A percentile compares a stretch with the other conserved stretches of the same genome.
These are phyloP conservation scores for Caligus rogercresseyi DNA, from an alignment of 1,140 invertebrate species.

Conservation along the genomic window DNA sequence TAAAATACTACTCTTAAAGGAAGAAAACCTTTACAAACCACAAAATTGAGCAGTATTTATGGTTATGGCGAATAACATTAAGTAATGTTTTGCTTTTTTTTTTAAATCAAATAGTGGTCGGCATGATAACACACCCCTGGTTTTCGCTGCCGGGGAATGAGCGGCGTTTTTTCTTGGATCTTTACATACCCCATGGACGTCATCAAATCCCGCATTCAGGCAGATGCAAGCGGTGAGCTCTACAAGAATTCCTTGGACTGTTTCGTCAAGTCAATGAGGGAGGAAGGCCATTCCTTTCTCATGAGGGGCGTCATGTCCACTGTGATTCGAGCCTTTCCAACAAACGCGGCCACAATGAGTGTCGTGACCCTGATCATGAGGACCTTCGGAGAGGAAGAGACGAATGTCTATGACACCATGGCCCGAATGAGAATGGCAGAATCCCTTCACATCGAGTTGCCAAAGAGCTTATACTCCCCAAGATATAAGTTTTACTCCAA, in stretches of 20 bases:
- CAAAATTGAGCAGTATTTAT: too few relatives aligned
- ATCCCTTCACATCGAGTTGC: neutral
- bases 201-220: slow-evolving; percentile 68
- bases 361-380: slow-evolving; percentile 56
- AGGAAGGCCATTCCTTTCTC: slow-evolving; percentile 48
- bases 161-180: slow-evolving; percentile 67
- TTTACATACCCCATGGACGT: slow-evolving; percentile 71
- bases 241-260: slow-evolving; percentile 55
- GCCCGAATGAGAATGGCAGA: neutral
- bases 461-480: neutral
- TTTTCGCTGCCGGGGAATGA: slow-evolving; percentile 60
- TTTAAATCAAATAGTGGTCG: slow-evolving; percentile 21
- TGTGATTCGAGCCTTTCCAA: slow-evolving; percentile 59
- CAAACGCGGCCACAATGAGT: slow-evolving; percentile 75
- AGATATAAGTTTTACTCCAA: neutral
- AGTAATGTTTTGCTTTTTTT: neutral
- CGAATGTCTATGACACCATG: neutral
- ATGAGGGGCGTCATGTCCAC: slow-evolving; percentile 53
- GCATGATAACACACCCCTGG: slow-evolving; percentile 27
- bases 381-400: slow-evolving; percentile 23
- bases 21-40: too few relatives aligned
- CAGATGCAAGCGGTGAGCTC: slow-evolving; percentile 37
- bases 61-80: slow-evolving; percentile 25
- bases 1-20: too few relatives aligned
- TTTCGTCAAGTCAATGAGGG: slow-evolving; percentile 41